These are phyloP conservation scores for Agriopis aurantiaria DNA, from an alignment of 2,888 invertebrate genomes.

Conservation along the genomic window DNA sequence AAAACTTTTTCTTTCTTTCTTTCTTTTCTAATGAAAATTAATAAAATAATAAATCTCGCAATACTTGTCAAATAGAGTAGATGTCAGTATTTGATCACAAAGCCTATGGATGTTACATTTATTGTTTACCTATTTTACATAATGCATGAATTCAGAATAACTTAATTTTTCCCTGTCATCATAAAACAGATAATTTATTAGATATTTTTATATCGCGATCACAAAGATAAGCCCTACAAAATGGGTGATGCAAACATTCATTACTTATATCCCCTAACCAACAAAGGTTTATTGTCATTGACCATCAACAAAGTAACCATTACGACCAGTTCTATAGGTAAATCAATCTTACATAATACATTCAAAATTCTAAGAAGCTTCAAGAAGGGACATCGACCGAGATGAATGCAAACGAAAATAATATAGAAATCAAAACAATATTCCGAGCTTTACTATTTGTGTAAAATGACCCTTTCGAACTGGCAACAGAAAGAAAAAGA, in stretches of 20 bases:
- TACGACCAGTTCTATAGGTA: constrained; percentile 15
- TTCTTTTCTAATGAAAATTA: no score
- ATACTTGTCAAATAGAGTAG: no score
- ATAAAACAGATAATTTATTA: not conserved
- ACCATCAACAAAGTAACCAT: constrained; percentile 26
- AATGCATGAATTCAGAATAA: not conserved
- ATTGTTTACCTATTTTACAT: no score
- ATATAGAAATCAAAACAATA: constrained; percentile 48
- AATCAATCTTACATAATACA: constrained; percentile 28
- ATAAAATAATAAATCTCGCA: no score
- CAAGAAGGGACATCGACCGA: constrained; percentile 30
- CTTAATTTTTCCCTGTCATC: not conserved
- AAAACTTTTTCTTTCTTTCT: no score
- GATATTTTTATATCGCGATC: not conserved
- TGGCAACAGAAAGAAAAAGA: constrained; percentile 56
- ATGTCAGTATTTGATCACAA: no score
- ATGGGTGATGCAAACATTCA: not conserved
- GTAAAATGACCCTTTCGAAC: constrained; percentile 62
- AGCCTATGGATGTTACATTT: no score
- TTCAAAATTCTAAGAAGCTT: constrained; percentile 39
- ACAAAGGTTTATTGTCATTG: constrained; percentile 26
- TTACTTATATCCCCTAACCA: constrained; percentile 6
- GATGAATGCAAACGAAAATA: constrained; percentile 32
- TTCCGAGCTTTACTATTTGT: constrained; percentile 55
- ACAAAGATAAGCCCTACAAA: not conserved